Evolutionary conservation across 1,140 invertebrate species (phyloP), one percentile per base, ranked within the genome.

Genomic region (Reticulitermes speratus): DNA sequence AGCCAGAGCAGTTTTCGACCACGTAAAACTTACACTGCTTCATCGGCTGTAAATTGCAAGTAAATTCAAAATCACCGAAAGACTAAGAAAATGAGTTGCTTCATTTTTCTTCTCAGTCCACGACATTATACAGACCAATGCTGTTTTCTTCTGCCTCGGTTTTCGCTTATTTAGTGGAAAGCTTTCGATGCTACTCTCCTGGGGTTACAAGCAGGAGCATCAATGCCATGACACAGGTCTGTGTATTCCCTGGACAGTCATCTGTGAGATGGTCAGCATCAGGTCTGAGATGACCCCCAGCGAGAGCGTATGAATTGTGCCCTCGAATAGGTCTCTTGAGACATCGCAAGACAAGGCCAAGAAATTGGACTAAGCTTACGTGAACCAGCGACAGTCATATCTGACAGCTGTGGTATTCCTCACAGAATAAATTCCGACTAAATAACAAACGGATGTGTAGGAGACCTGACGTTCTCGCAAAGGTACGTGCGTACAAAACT

Each of bases 241-340:
- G 65, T 75, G 65, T 75, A 75, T 30, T 75, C 65, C 65, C 65
- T 30, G 7, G 65, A 16, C 65, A 30, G 25, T 75, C 65, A 75
- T 75, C 65, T 75, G 65, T 75, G 65, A n/a, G 65, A 30, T 11
- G 65, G 65, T 30, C 25, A 75, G 8, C 65, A 75, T 75, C 65
- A 75, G 65, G 65, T 75, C 65, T 16, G 65, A 75, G 65, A 75
- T 75, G 65, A 75, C 65, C 65, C 25, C 65, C 65, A n/a, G 65
- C 65, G 16, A 75, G 65, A 75, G 65, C 8, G 65, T 75, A 75
- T 75, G 65, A 75, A 75, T 30, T 30, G 65, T 75, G n/a, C 65
- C 65, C n/a, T 25, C 65, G 65, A 25, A 75, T 75, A 8, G 25
- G 65, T 25, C 65, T 14, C 65, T 7, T n/a, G 65, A 30, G 65